Conservation (phyloP, 2,797 vertebrate genomes). For the Neostethus bicornis region DNA sequence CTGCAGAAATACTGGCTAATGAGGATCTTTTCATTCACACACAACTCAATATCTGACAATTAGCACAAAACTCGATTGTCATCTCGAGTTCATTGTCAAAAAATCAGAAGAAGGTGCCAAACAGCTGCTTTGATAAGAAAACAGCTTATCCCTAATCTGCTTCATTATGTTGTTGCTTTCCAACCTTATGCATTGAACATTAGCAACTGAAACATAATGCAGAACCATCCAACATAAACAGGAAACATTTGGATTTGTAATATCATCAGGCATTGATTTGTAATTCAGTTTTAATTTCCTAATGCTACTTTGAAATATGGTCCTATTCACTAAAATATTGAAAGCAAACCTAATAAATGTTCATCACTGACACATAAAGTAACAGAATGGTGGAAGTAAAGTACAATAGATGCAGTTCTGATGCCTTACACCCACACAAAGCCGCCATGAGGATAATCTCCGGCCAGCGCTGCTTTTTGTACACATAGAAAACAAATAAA, state of each 20-base stretch:
- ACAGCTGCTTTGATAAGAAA: not conserved
- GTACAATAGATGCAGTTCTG: not conserved
- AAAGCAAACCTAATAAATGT: not conserved
- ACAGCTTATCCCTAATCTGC: not conserved
- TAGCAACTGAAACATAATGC: not conserved
- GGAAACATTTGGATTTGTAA: not conserved
- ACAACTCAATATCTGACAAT: conserved; percentile 4
- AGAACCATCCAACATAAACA: not conserved
- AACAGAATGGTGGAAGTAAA: not conserved
- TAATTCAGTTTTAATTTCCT: conserved; percentile 13
- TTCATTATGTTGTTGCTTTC: not conserved
- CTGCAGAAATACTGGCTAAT: not conserved
- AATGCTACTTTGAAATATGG: conserved; percentile 19
- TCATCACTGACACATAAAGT: not conserved
- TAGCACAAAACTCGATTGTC: not conserved
- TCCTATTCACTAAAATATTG: conserved; percentile 14
- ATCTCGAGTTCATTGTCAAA: not conserved
- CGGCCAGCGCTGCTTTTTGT: conserved; percentile 10
- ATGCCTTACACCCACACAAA: conserved; percentile 1
- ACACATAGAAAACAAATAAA: conserved; percentile 22
- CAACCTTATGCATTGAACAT: not conserved
- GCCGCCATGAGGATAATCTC: conserved; percentile 2
- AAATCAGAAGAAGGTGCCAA: not conserved
- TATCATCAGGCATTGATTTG: conserved; percentile 19
- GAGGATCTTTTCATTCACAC: not conserved